Evolutionary conservation across 2,888 invertebrate genomes (phyloP), one percentile per base, ranked within the genome.

Genomic region (Argynnis bischoffii): DNA sequence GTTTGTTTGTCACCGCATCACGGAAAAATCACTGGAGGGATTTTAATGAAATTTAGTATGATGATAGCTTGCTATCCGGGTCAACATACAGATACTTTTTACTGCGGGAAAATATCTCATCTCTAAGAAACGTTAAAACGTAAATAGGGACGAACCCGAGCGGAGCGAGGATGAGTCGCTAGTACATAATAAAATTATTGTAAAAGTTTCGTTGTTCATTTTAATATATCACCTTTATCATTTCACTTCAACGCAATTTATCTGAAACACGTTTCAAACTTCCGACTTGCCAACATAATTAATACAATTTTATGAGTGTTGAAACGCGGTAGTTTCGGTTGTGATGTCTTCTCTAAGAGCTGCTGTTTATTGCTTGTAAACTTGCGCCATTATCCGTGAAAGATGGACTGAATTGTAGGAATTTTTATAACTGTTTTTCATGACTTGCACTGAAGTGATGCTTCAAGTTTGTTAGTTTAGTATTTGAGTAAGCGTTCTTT

Each of bases 281-380:
- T 51, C 13, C 21, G 15, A 53, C 35, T 8, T 41, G 51, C 46
- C 11, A 63, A 51, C 51, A 51, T 60, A 67, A 67, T 67, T 67
- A 67, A 67, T 61, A 50, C 48, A 53, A 61, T 67, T 67, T 67
- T 69, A 67, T 54, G 64, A 55, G 16, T 15, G n/a, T 47, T 67
- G 67, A 64, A 67, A 70, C 67, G 59, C 26, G 47, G 56, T 61
- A 64, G 64, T 67, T 70, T 54, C 53, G 31, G 53, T 54, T 18
- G 64, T 51, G 55, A 61, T 64, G 64, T 70, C 67, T 64, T 66
- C 15, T 16, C 53, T 60, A 50, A 66, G 55, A 66, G 46, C 35
- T 55, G 46, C 41, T 64, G 69, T 64, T 67, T 67, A 70, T 26
- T 56, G 56, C 61, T 67, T 57, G 60, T 61, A 70, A 70, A 70